Percentiles rank a stretch among this genome's conserved stretches.
These are phyloP conservation scores for Agrypnus murinus DNA, from an alignment of 2,888 invertebrate species.

Conservation along the genomic window DNA sequence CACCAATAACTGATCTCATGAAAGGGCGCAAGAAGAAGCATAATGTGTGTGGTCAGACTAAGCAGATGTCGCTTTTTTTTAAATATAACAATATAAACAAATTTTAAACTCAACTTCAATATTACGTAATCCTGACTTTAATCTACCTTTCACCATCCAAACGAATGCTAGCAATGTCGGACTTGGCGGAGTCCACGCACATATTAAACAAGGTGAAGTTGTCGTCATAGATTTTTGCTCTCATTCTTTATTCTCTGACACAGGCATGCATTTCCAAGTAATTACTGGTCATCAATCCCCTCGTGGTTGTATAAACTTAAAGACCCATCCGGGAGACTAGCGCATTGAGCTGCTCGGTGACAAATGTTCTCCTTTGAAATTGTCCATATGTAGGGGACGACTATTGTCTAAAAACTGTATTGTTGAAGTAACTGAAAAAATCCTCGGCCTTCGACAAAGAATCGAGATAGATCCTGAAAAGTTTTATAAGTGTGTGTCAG, in stretches of 20 bases:
- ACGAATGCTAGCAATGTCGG: constrained; percentile 56
- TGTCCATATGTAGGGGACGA: constrained; percentile 40
- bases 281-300: constrained; percentile 56
- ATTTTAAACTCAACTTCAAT: constrained; percentile 45
- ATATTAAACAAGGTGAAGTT: constrained; percentile 22
- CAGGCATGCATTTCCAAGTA: constrained; percentile 50
- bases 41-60: constrained; percentile 52
- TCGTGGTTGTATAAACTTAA: constrained; percentile 48
- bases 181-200: constrained; percentile 14
- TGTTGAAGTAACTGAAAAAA: background rate
- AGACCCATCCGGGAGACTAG: constrained; percentile 49
- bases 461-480: background rate
- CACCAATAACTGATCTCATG: constrained; percentile 47
- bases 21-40: constrained; percentile 54
- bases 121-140: constrained; percentile 57
- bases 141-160: constrained; percentile 36
- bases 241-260: constrained; percentile 27
- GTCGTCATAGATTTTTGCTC: constrained; percentile 40
- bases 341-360: constrained; percentile 48
- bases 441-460: no score
- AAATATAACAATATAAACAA: constrained; percentile 55
- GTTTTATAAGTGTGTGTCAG: constrained; percentile 34
- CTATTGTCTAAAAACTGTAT: background rate
- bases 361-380: constrained; percentile 25
- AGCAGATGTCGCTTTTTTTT: constrained; percentile 54